Evolutionary conservation across 2,888 invertebrate species (phyloP), one percentile per base, ranked within the genome.

Genomic region (Aradus depressus): DNA sequence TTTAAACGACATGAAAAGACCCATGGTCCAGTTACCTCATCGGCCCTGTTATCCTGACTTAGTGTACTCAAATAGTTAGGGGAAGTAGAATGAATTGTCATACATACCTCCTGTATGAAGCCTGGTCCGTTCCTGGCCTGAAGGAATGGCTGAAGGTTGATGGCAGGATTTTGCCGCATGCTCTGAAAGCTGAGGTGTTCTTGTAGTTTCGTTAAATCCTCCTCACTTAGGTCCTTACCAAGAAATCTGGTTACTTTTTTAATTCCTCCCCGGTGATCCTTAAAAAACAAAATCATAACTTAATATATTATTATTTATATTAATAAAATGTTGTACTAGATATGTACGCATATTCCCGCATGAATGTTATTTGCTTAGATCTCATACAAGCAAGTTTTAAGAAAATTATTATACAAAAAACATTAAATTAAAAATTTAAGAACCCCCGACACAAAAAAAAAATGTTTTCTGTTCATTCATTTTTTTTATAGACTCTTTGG

Each of bases 111-210:
- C 44, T 56, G 56, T n/a, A 72, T 72, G 44, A 69, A 70, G 26
- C 67, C 67, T 0, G 72, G 71, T 21, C 70, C 73, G 1, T 73
- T 72, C 54, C 73, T 72, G 50, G 73, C 73, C 47, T 62, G 63
- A 19, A 83, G 59, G 28, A 65, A 60, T n/a, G 62, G 61, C 37
- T 83, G 79, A 60, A 83, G 66, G 62, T 91, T 91, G 1, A 87
- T 79, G 2, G 82, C 81, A 21, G 82, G 76, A 66, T 91, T 91
- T 0, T 74, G 71, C 62, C 81, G 81, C 90, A 92, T 91, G 60
- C 76, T 81, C 44, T 80, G 74, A 65, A 91, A 91, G 41, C 81
- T 80, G 18, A 89, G 74, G 63, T 89, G 84, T 2, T 82, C 76
- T 53, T 76, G 76, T 0, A 90, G 73, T n/a, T 70, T 69, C 18